Evolutionary conservation across 2,888 invertebrate species (phyloP).

Genomic region (Suillia variegata): DNA sequence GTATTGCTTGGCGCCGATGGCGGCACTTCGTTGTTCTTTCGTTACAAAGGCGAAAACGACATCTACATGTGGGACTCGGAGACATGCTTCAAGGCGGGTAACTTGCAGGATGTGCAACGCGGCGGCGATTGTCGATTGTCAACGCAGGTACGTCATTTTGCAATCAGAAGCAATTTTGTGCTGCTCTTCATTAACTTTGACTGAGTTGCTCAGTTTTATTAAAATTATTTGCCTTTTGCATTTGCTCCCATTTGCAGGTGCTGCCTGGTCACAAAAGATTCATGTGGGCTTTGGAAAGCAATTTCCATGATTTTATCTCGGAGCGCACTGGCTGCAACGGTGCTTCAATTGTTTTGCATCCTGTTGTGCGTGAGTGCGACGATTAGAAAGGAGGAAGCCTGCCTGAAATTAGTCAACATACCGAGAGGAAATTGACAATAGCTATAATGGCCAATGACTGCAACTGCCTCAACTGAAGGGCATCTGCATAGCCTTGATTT

Average conservation of each 20-base stretch:
- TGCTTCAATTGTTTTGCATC: conserved; percentile 68
- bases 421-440: too few relatives aligned
- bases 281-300: conserved; percentile 71
- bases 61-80: conserved; percentile 71
- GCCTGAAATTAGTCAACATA: not conserved
- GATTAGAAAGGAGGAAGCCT: conserved; percentile 32
- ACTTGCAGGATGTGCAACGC: conserved; percentile 66
- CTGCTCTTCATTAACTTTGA: not conserved
- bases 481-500: too few relatives aligned
- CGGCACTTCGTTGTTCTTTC: conserved; percentile 67
- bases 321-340: conserved; percentile 68
- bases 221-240: not conserved
- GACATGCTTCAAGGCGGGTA: conserved; percentile 64
- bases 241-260: conserved; percentile 38
- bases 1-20: conserved; percentile 69
- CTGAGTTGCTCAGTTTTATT: not conserved
- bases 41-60: conserved; percentile 68
- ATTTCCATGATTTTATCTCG: conserved; percentile 70
- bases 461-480: too few relatives aligned
- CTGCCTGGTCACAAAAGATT: conserved; percentile 66
- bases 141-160: conserved; percentile 62
- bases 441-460: too few relatives aligned
- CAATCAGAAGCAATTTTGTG: not conserved
- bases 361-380: conserved; percentile 63
- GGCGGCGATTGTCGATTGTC: conserved; percentile 67